These are phyloP conservation scores for Petrocephalus sullivani DNA, from an alignment of 2,797 vertebrate species.

Conservation along the genomic window DNA sequence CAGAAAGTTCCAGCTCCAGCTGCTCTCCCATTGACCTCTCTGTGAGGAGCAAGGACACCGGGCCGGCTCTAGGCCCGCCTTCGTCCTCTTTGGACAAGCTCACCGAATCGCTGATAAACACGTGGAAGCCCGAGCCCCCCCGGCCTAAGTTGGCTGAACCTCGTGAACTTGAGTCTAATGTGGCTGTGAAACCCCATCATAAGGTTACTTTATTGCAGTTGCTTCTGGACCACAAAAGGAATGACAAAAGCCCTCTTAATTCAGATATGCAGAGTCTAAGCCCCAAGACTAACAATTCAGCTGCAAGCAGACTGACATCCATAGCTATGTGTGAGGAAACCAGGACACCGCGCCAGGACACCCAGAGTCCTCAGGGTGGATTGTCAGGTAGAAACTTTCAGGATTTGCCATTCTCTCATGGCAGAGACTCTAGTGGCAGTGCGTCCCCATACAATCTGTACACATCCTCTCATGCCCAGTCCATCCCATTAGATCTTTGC, in stretches of 20 bases:
- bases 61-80: conserved; percentile 58
- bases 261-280: conserved; percentile 69
- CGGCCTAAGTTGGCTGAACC: conserved; percentile 63
- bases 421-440: conserved; percentile 60
- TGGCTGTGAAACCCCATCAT: conserved; percentile 83
- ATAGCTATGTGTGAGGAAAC: conserved; percentile 53
- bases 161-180: conserved; percentile 71
- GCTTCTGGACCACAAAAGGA: conserved; percentile 87
- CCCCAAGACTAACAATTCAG: conserved; percentile 45
- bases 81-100: conserved; percentile 76
- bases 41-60: conserved; percentile 74
- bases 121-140: conserved; percentile 86
- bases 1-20: conserved; percentile 88
- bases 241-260: conserved; percentile 69
- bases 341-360: conserved; percentile 31
- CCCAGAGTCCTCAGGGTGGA: conserved; percentile 52
- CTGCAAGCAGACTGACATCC: conserved; percentile 49
- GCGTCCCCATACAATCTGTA: conserved; percentile 72
- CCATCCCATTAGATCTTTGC: conserved; percentile 69
- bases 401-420: conserved; percentile 50
- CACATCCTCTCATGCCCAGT: conserved; percentile 60
- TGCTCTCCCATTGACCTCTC: conserved; percentile 95
- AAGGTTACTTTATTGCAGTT: conserved; percentile 95
- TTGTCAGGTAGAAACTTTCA: conserved; percentile 35
- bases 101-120: conserved; percentile 84